phyloP scores from a whole-genome alignment of 2,888 invertebrate species.

The Notodonta dromedarius region DNA sequence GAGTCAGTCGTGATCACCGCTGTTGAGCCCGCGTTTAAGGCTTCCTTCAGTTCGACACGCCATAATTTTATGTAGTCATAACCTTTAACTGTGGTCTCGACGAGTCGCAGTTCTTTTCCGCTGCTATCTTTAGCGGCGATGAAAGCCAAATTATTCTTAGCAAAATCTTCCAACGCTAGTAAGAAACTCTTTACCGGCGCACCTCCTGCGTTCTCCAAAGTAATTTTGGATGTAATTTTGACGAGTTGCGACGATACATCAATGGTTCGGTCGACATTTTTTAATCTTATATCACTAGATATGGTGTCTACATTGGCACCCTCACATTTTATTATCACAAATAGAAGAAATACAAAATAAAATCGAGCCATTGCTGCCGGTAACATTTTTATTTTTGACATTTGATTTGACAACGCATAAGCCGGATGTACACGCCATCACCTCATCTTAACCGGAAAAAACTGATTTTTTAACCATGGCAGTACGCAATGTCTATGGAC shows the following conservation, averaged over 20 bases:
- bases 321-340: conserved; percentile 56
- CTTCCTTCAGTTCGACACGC: conserved; percentile 85
- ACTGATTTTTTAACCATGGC: neutral
- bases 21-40: conserved; percentile 84
- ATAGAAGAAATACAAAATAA: conserved; percentile 64
- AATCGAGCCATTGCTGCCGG: conserved; percentile 72
- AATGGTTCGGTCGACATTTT: conserved; percentile 93
- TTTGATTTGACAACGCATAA: conserved; percentile 72
- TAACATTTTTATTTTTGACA: conserved; percentile 57
- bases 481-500: neutral
- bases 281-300: conserved; percentile 86
- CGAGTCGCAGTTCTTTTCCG: conserved; percentile 84
- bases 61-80: conserved; percentile 79
- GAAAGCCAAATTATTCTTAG: conserved; percentile 88
- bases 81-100: conserved; percentile 79
- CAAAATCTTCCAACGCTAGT: conserved; percentile 87
- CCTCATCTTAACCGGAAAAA: conserved; percentile 42
- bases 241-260: conserved; percentile 96
- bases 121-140: conserved; percentile 87
- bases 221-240: conserved; percentile 91
- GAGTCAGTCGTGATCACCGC: conserved; percentile 87
- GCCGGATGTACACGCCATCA: conserved; percentile 79
- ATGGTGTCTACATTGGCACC: conserved; percentile 70
- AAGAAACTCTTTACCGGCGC: conserved; percentile 88
- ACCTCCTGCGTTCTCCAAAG: conserved; percentile 92